These are phyloP conservation scores for Hydrocynus forskahlii DNA, from an alignment of 2,797 vertebrate species.

Conservation along the genomic window DNA sequence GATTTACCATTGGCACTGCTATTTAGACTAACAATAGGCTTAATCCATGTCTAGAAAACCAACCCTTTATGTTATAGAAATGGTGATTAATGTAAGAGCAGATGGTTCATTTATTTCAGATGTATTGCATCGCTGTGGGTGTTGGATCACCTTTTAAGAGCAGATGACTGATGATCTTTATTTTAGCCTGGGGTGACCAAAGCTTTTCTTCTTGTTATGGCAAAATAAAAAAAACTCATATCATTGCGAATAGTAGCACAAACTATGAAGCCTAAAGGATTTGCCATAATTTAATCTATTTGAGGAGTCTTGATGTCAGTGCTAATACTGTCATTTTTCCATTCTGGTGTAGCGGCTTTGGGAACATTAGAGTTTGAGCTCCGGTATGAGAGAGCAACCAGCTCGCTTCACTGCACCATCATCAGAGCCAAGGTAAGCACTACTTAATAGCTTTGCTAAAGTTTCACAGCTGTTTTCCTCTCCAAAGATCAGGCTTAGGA, in stretches of 20 bases:
- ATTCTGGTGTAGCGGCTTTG: conserved; percentile 74
- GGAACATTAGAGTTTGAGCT: conserved; percentile 86
- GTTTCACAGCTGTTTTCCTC: not conserved
- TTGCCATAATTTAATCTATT: conserved; percentile 24
- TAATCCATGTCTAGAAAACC: too few species aligned
- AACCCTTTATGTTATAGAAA: too few species aligned
- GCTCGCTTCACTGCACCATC: conserved; percentile 80
- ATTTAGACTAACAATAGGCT: too few species aligned
- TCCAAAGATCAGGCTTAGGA: not conserved
- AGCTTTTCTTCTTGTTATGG: conserved; percentile 1
- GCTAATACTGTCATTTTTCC: conserved; percentile 44
- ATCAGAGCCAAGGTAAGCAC: conserved; percentile 81
- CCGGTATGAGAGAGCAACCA: conserved; percentile 79
- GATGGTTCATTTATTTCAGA: not conserved
- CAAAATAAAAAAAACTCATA: conserved; percentile 1
- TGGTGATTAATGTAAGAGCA: not conserved
- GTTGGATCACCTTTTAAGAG: not conserved
- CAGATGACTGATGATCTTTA: conserved; percentile 11
- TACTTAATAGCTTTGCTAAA: conserved; percentile 4
- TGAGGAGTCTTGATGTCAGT: conserved; percentile 54
- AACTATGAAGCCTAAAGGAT: not conserved
- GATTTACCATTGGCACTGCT: too few species aligned
- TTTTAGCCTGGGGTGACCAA: conserved; percentile 11
- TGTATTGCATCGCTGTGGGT: not conserved
- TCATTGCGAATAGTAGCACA: not conserved